Conservation (phyloP, 2,113 vertebrate species). For the Pelecanoides urinatrix region DNA sequence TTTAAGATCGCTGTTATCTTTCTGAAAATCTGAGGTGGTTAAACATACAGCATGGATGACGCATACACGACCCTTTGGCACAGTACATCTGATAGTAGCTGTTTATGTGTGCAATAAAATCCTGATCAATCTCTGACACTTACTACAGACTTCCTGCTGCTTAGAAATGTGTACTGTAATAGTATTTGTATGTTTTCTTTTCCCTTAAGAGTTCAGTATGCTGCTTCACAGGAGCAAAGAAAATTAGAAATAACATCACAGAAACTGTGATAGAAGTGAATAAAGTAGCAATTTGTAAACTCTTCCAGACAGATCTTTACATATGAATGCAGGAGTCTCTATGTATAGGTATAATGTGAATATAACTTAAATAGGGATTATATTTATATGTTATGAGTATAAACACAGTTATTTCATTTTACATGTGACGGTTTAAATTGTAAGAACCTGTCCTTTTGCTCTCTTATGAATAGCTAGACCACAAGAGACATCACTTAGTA, state of each 20-base stretch:
- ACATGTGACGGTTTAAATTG: not conserved
- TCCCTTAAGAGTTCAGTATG: constrained; percentile 68
- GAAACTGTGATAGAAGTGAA: constrained; percentile 22
- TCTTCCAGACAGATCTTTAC: not conserved
- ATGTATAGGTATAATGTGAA: not conserved
- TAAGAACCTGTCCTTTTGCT: not conserved
- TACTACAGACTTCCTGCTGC: constrained; percentile 69
- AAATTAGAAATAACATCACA: constrained; percentile 71
- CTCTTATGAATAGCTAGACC: not conserved
- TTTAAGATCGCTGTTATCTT: constrained; percentile 30
- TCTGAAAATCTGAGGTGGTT: constrained; percentile 46
- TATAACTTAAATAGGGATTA: not conserved
- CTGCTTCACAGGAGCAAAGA: constrained; percentile 61
- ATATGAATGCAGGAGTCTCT: not conserved
- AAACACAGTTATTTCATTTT: not conserved
- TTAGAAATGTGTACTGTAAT: constrained; percentile 70
- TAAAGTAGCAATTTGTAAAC: constrained; percentile 25
- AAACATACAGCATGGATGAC: constrained; percentile 15
- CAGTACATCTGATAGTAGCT: constrained; percentile 42
- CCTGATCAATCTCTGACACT: constrained; percentile 77
- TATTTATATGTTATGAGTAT: not conserved
- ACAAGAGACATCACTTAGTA: constrained; percentile 12
- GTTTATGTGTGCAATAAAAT: constrained; percentile 65
- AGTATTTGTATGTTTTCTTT: constrained; percentile 74
- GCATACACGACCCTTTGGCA: constrained; percentile 27